These are phyloP conservation scores for Fundulus diaphanus DNA, from an alignment of 2,797 vertebrate species.

Conservation along the genomic window DNA sequence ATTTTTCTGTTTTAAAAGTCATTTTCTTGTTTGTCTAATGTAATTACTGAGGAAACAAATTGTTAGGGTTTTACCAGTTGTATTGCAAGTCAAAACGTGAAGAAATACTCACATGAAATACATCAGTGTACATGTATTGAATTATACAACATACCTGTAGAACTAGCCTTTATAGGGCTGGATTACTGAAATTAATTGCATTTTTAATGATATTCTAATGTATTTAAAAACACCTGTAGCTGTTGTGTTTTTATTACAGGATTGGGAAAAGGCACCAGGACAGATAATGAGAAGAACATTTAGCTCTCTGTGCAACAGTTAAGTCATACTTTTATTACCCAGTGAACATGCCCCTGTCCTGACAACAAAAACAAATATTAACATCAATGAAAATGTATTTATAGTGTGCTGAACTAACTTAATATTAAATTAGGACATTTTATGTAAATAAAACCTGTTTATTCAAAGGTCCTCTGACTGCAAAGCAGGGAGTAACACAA, in stretches of 20 bases:
- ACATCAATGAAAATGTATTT: not conserved
- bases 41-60: not conserved
- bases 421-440: not conserved
- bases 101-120: not conserved
- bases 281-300: not conserved
- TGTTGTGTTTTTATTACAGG: not conserved
- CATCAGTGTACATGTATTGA: not conserved
- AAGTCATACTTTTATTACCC: not conserved
- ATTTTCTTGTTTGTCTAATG: not conserved
- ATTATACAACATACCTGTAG: not conserved
- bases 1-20: not conserved
- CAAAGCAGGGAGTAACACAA: constrained; percentile 25
- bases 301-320: not conserved
- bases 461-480: constrained; percentile 18
- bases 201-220: not conserved
- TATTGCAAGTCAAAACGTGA: not conserved
- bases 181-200: not conserved
- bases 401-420: not conserved
- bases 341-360: not conserved
- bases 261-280: not conserved
- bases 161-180: not conserved
- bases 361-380: not conserved
- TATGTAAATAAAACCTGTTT: constrained; percentile 11
- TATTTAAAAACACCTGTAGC: not conserved
- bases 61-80: not conserved